Evolutionary conservation across 2,113 vertebrate genomes (phyloP).

Genomic region (Bufo gargarizans): DNA sequence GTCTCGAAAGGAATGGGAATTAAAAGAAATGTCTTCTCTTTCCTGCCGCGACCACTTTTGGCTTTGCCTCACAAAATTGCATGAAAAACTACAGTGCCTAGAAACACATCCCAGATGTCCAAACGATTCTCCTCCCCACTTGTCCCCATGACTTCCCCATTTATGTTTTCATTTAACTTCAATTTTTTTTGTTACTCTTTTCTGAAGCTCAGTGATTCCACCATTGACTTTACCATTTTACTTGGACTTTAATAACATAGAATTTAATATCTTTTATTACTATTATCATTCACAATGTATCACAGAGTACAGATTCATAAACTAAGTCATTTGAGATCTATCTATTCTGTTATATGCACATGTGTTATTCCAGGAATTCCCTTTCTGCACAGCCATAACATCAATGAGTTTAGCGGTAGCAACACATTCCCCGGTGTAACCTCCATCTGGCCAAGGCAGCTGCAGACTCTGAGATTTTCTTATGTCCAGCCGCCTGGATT

Average conservation of each 20-base stretch:
- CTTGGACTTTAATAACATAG: not conserved
- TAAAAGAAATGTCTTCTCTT: too few relatives aligned
- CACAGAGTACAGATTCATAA: not conserved
- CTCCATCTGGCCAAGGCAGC: constrained; percentile 43
- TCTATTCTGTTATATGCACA: not conserved
- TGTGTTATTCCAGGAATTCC: not conserved
- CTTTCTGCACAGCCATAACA: constrained; percentile 9
- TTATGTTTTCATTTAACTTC: too few relatives aligned
- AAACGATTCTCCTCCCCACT: too few relatives aligned
- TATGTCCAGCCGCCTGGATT: constrained; percentile 11
- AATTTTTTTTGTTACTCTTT: too few relatives aligned
- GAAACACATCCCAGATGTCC: too few relatives aligned
- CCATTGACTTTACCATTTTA: not conserved
- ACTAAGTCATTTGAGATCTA: not conserved
- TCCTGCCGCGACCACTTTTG: too few relatives aligned
- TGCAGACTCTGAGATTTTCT: constrained; percentile 4
- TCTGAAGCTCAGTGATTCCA: not conserved
- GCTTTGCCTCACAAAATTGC: too few relatives aligned
- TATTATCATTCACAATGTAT: not conserved
- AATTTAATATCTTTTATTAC: not conserved
- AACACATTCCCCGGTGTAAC: constrained; percentile 27
- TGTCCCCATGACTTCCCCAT: not conserved
- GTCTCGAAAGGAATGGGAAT: too few relatives aligned
- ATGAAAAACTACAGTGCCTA: too few relatives aligned
- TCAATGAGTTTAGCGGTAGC: constrained; percentile 29